These are phyloP conservation scores for Ormia ochracea DNA, from an alignment of 2,888 invertebrate genomes.

Conservation along the genomic window DNA sequence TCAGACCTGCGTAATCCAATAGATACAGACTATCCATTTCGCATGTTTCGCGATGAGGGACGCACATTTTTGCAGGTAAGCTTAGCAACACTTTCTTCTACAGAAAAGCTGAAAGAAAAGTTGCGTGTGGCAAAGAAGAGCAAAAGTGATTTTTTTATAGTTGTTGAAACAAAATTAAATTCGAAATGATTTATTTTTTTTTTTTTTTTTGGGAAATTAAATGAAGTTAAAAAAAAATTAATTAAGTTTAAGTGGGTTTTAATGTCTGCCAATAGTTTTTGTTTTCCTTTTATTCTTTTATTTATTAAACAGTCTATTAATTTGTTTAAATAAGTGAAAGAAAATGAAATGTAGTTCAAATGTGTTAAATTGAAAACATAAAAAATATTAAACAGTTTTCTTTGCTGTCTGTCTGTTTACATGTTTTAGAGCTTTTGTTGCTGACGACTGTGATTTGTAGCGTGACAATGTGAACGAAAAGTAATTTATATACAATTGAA, in stretches of 20 bases:
- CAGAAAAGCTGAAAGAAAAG: neutral
- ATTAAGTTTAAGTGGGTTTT: slow-evolving; percentile 49
- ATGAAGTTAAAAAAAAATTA: slow-evolving; percentile 16
- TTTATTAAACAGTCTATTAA: slow-evolving; percentile 43
- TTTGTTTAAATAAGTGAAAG: slow-evolving; percentile 26
- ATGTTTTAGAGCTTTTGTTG: neutral
- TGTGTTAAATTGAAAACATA: neutral
- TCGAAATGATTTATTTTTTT: slow-evolving; percentile 12
- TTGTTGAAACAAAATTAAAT: neutral
- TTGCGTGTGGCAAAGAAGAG: slow-evolving; percentile 46
- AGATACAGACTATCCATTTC: slow-evolving; percentile 87
- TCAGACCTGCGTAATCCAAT: slow-evolving; percentile 86
- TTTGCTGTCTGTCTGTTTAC: neutral
- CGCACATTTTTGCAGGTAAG: slow-evolving; percentile 87
- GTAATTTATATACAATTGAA: slow-evolving; percentile 22
- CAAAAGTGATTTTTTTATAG: slow-evolving; percentile 23
- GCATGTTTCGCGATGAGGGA: slow-evolving; percentile 88
- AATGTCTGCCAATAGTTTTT: slow-evolving; percentile 30
- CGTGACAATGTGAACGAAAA: slow-evolving; percentile 45
- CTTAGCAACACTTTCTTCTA: slow-evolving; percentile 8
- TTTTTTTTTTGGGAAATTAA: slow-evolving; percentile 18
- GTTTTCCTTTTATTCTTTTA: neutral
- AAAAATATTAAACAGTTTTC: neutral
- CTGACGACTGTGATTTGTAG: neutral
- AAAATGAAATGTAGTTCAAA: slow-evolving; percentile 21